Base-by-base conservation (phyloP, 2,797 vertebrate genomes). In the Syngnathus rostellatus region DNA sequence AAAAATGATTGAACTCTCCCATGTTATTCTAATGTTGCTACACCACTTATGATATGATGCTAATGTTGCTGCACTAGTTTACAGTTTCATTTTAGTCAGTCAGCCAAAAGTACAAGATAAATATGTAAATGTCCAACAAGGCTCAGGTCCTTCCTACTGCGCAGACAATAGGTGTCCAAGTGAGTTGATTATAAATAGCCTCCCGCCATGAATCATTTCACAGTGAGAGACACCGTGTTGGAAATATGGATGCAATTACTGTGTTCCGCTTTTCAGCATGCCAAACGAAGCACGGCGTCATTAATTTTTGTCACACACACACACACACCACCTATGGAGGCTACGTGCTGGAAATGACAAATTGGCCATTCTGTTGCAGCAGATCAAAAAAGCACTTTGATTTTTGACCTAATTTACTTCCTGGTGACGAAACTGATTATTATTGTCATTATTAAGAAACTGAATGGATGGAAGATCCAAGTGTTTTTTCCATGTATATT, bases 241-340 rank as follows among this genome's bases (percentile, higher is more conserved):
- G 23, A 60, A 61, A 41, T 61, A 61, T 61, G 59, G 59, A 61
- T 25, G 19, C 39, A 61, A 61, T 61, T 61, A 41, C 39, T n/a
- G 9, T 11, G 6, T 61, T 61, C n/a, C 6, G 59, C 39, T 61
- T 61, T 21, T 61, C 59, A 41, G 11, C n/a, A 41, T 37, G 55
- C 25, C 2, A 16, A 57, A 57, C 31, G 25, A 37, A 57, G 55
- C 25, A 25, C 11, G 55, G 55, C 55, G 31, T 14, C 55, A 57
- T 57, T 57, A 38, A 57, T 57, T 57, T 57, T 31, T 5, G 31
- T 31, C 31, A 16, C 25, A 10, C 25, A 2, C 55, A 17, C 16
- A 25, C 5, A 7, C 6, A 16, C 55, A 31, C 31, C 37, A 23
- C 10, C 40, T 60, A 19, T n/a, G 19, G 16, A 60, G 58, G 38